Evolutionary conservation across 2,888 invertebrate genomes (phyloP).

Genomic region (Coenonympha glycerion): DNA sequence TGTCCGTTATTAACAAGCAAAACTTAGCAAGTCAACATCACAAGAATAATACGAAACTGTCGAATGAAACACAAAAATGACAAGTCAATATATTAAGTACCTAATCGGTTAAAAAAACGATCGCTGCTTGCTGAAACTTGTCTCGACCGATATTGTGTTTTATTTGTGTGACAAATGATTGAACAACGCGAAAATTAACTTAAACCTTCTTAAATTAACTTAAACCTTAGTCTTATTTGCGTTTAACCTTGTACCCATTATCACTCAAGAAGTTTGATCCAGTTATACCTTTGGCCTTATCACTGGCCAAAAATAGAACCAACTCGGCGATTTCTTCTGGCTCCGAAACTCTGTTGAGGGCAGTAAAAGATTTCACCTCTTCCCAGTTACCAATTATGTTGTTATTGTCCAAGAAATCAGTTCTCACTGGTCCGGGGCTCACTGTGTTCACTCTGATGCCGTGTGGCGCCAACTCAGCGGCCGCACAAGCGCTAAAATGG

Average conservation of each 20-base stretch:
- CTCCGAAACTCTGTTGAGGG: conserved; percentile 32
- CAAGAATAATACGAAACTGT: too few species aligned
- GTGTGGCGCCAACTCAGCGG: conserved; percentile 77
- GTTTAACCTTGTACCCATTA: conserved; percentile 8
- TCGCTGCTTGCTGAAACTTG: too few species aligned
- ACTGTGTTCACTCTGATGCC: conserved; percentile 81
- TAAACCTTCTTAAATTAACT: too few species aligned
- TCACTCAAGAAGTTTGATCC: conserved; percentile 24
- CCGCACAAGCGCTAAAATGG: conserved; percentile 81
- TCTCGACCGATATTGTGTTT: too few species aligned
- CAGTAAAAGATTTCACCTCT: conserved; percentile 33
- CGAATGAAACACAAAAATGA: too few species aligned
- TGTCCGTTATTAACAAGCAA: too few species aligned
- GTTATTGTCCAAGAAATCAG: conserved; percentile 30
- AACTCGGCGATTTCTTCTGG: conserved; percentile 36
- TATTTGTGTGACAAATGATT: too few species aligned
- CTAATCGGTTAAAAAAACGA: too few species aligned
- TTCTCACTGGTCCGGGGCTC: conserved; percentile 82
- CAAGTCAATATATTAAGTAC: too few species aligned
- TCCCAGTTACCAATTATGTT: conserved; percentile 36
- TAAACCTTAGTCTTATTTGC: too few species aligned
- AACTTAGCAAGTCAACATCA: too few species aligned
- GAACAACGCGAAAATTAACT: too few species aligned
- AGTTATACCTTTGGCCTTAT: conserved; percentile 32
- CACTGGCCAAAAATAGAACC: conserved; percentile 30